Conservation (phyloP, 2,888 invertebrate species). For the Hemicrepidius hirtus region DNA sequence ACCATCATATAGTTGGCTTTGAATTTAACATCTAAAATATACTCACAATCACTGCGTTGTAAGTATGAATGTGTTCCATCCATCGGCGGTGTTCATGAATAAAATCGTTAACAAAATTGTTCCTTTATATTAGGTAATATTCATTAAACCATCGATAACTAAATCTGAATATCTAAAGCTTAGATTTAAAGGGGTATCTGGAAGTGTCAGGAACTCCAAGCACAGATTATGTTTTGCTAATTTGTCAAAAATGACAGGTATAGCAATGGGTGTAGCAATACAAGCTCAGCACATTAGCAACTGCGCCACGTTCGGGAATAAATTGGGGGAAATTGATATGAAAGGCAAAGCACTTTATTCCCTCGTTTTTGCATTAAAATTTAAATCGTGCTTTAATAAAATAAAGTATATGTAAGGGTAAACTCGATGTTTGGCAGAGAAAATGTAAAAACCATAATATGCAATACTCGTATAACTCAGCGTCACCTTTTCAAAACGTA, state of each 20-base stretch:
- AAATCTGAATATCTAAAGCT: not conserved
- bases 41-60: too few relatives aligned
- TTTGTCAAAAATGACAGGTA: slow-evolving; percentile 32
- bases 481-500: not conserved
- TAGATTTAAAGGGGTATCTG: not conserved
- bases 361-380: slow-evolving; percentile 33
- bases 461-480: not conserved
- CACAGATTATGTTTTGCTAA: slow-evolving; percentile 15
- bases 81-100: too few relatives aligned
- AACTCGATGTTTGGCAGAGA: slow-evolving; percentile 3
- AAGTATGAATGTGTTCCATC: too few relatives aligned
- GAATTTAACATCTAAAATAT: too few relatives aligned
- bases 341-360: slow-evolving; percentile 26
- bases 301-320: slow-evolving; percentile 28
- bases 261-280: slow-evolving; percentile 22
- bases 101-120: too few relatives aligned
- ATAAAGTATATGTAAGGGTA: slow-evolving; percentile 3
- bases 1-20: too few relatives aligned
- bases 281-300: slow-evolving; percentile 25
- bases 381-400: slow-evolving; percentile 25
- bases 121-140: not conserved
- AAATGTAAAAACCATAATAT: slow-evolving; percentile 24
- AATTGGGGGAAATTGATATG: slow-evolving; percentile 36
- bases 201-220: not conserved
- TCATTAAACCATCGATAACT: not conserved